phyloP scores from a whole-genome alignment of 1,140 invertebrate genomes.

The Heliothis virescens region DNA sequence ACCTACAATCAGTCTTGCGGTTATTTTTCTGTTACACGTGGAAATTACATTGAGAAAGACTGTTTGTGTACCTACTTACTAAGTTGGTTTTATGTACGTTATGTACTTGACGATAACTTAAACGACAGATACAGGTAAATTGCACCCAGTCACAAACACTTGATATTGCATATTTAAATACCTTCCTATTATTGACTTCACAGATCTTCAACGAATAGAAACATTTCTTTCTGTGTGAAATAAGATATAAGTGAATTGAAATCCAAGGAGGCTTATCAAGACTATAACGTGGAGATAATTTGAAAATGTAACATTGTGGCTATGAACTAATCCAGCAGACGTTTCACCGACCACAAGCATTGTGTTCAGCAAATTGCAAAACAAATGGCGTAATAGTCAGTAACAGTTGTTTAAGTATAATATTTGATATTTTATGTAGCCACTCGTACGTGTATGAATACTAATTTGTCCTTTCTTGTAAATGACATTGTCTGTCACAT shows the following conservation, averaged over 20 bases:
- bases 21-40: constrained; percentile 32
- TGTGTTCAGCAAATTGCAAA: constrained; percentile 48
- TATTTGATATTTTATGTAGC: constrained; percentile 37
- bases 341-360: constrained; percentile 44
- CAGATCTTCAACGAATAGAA: too few relatives aligned
- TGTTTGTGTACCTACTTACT: too few relatives aligned
- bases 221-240: too few relatives aligned
- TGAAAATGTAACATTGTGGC: constrained; percentile 41
- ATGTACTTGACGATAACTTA: constrained; percentile 20
- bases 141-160: too few relatives aligned
- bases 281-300: constrained; percentile 32
- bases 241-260: background rate
- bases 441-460: constrained; percentile 32
- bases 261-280: constrained; percentile 23
- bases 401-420: constrained; percentile 31
- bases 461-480: constrained; percentile 39
- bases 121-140: background rate
- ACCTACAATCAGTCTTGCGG: constrained; percentile 20
- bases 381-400: constrained; percentile 47
- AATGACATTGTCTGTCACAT: constrained; percentile 43
- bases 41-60: constrained; percentile 32
- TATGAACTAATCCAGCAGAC: constrained; percentile 46
- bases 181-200: too few relatives aligned
- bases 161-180: too few relatives aligned
- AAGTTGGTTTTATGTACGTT: constrained; percentile 7